Percentiles rank a stretch among this genome's conserved stretches.
phyloP scores from a whole-genome alignment of 1,140 invertebrate species.

The Ganaspis sp. region DNA sequence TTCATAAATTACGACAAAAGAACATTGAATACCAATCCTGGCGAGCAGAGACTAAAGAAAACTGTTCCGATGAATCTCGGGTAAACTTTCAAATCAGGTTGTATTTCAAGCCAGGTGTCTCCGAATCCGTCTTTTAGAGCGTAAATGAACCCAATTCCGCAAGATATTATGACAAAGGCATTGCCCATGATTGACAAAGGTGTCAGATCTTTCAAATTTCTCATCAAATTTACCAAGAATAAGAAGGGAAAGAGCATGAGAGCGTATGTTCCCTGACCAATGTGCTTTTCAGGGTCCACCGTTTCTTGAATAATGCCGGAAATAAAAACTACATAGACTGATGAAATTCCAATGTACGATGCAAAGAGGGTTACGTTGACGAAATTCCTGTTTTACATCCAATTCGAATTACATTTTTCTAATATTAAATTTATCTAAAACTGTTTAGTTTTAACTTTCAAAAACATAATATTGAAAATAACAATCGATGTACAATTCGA shows the following conservation, averaged over 20 bases:
- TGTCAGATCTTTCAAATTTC: constrained; percentile 48
- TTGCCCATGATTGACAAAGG: constrained; percentile 54
- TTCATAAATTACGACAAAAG: neutral
- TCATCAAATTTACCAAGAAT: constrained; percentile 54
- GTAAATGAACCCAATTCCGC: constrained; percentile 52
- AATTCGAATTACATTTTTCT: too few species aligned
- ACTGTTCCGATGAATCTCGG: constrained; percentile 59
- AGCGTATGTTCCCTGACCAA: constrained; percentile 50
- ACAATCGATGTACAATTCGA: too few species aligned
- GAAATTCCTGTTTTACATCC: constrained; percentile 47
- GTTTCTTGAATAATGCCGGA: constrained; percentile 53
- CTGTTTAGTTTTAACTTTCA: too few species aligned
- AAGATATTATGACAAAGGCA: constrained; percentile 42
- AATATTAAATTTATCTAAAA: too few species aligned
- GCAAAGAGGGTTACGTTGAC: constrained; percentile 50
- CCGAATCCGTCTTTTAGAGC: constrained; percentile 55
- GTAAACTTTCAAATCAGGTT: constrained; percentile 42
- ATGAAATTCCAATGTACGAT: constrained; percentile 58
- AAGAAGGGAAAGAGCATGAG: constrained; percentile 57
- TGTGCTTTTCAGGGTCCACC: constrained; percentile 39
- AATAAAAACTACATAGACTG: constrained; percentile 60
- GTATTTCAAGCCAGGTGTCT: constrained; percentile 46
- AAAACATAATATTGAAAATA: too few species aligned
- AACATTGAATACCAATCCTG: constrained; percentile 54
- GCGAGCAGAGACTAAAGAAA: constrained; percentile 60